Conservation (phyloP, 2,888 invertebrate genomes). For the Drosophila seclusa region DNA sequence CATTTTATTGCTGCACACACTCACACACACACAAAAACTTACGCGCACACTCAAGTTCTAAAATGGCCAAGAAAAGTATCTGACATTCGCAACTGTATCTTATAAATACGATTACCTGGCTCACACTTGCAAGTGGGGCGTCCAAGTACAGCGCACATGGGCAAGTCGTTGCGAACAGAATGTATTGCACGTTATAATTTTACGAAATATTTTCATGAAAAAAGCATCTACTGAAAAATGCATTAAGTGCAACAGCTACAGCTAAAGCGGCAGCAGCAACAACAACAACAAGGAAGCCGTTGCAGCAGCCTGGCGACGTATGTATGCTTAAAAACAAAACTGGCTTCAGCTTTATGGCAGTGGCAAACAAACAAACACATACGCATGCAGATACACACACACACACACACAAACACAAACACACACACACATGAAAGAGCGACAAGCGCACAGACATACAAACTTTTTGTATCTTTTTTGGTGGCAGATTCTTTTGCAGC, state of each 20-base stretch:
- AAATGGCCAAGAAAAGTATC: slow-evolving; percentile 59
- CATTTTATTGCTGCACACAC: slow-evolving; percentile 42
- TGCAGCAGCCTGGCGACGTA: slow-evolving; percentile 39
- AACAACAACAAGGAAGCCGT: slow-evolving; percentile 54
- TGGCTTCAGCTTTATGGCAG: slow-evolving; percentile 77
- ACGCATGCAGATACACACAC: slow-evolving; percentile 35
- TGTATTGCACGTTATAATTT: slow-evolving; percentile 74
- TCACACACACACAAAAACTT: slow-evolving; percentile 8
- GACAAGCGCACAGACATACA: slow-evolving; percentile 58
- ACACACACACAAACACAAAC: slow-evolving; percentile 18
- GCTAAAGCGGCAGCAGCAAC: slow-evolving; percentile 41
- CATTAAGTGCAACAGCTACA: slow-evolving; percentile 80
- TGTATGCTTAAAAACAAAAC: slow-evolving; percentile 72
- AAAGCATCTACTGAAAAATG: slow-evolving; percentile 82
- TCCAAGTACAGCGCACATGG: slow-evolving; percentile 50
- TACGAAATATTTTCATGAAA: slow-evolving; percentile 78
- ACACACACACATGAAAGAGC: slow-evolving; percentile 35
- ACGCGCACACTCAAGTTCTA: slow-evolving; percentile 7
- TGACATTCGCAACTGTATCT: slow-evolving; percentile 70
- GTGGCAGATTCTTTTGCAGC: slow-evolving; percentile 64
- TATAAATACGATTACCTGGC: slow-evolving; percentile 75
- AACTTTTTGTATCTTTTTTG: slow-evolving; percentile 44
- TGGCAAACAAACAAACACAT: slow-evolving; percentile 73
- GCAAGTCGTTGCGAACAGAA: slow-evolving; percentile 52
- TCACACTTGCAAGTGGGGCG: slow-evolving; percentile 50